Evolutionary conservation across 2,113 vertebrate species (phyloP), one percentile per base, ranked within the genome.

Genomic region (Pantherophis guttatus): DNA sequence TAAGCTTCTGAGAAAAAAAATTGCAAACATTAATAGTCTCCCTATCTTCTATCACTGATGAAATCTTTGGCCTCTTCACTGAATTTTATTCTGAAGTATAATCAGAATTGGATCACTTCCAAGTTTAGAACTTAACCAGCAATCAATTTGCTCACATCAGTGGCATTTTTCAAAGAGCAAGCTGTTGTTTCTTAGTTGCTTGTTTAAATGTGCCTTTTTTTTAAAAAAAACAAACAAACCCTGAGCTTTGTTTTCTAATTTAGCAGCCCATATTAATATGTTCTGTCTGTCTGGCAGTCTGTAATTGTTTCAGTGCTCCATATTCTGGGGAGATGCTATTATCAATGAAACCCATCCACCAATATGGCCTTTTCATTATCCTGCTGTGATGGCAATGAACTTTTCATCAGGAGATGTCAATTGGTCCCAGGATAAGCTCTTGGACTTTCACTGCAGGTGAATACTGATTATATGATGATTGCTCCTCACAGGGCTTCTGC

Each of bases 71-170:
- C 52, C 48, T 88, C 21, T 26, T 88, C 85, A 15, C 29, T 75
- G 33, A 75, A 88, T 92, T 88, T 88, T 24, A 88, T 92, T 7
- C 91, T 53, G 29, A 88, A 92, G 65, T 59, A 53, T 54, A 88
- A 92, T 75, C 91, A 88, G 53, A 44, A 88, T 88, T 92, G 86
- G 91, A 55, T 88, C 39, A 75, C 58, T 88, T 92, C 50, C 91
- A 88, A 62, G 13, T 75, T 75, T 92, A 33, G 70, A 55, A 70
- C 50, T 55, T 65, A 87, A n/a, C 54, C 54, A 91, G 54, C 26
- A 91, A 59, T 57, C 29, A 11, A 17, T 59, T 65, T 91, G 90
- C 48, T 86, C 54, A 86, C 48, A 55, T 85, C 75, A 23, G 6
- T 58, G 54, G 75, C 54, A 86, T 86, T 55, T 75, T 29, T 88